Evolutionary conservation across 2,113 vertebrate species (phyloP), one percentile per base, ranked within the genome.

Genomic region (Dromiciops gliroides): DNA sequence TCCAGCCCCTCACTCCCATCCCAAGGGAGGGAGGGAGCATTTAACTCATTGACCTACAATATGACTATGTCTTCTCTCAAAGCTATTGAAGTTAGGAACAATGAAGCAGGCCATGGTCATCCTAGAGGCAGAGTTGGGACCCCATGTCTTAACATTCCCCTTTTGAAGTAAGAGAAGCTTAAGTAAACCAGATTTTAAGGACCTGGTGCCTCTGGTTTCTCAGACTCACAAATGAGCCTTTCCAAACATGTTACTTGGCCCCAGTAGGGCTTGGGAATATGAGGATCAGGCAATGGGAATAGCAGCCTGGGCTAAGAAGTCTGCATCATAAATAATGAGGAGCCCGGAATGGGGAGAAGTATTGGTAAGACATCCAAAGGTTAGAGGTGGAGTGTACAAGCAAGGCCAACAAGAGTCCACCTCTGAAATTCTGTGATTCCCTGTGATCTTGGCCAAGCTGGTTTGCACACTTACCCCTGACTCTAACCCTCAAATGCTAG

Each of bases 71-170:
- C 67, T 44, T 83, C n/a, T 83, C 67, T 67, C 60, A 67, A 83
- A 44, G 67, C n/a, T 16, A 83, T 37, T 50, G 48, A 51, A 89
- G 50, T 90, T 89, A 89, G 96, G 89, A 94, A 94, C 91, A 83
- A 92, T 95, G 91, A 92, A 88, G 88, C 16, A 89, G 51, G n/a
- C 92, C 51, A 90, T 92, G 93, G 91, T n/a, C 11, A 16, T 23
- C 48, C n/a, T 26, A 92, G 50, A 93, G 83, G 53, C 67, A 11
- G 25, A 44, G 44, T 24, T 7, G 16, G 89, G 53, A 19, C 16
- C 51, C n/a, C 83, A 8, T 51, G 89, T 91, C 31, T 93, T 60
- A 23, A 3, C 7, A 31, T 48, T 75, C n/a, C n/a, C 48, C 9
- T 89, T 92, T 23, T 31, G 24, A 48, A 25, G 25, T 4, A 90